Evolutionary conservation across 1,140 invertebrate genomes (phyloP).

Genomic region (Apis mellifera): Amel_HAv3.1 CM009937.2:8236001-8236500

Average conservation of each 20-base stretch:
- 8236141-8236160: background rate
- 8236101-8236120: background rate
- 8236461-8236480: no score
- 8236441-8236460: no score
- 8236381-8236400: no score
- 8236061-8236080: background rate
- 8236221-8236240: background rate
- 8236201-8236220: background rate
- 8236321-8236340: background rate
- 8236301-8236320: background rate
- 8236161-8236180: slow-evolving; percentile 1
- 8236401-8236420: no score
- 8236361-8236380: no score
- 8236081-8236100: background rate
- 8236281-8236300: background rate
- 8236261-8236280: background rate
- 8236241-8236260: background rate
- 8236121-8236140: background rate
- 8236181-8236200: background rate
- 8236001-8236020: background rate
- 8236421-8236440: no score
- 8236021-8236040: background rate
- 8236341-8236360: no score
- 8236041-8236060: background rate
- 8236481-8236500: no score